These are phyloP conservation scores for Eueides isabella DNA, from an alignment of 1,140 invertebrate genomes.

Conservation along the genomic window DNA sequence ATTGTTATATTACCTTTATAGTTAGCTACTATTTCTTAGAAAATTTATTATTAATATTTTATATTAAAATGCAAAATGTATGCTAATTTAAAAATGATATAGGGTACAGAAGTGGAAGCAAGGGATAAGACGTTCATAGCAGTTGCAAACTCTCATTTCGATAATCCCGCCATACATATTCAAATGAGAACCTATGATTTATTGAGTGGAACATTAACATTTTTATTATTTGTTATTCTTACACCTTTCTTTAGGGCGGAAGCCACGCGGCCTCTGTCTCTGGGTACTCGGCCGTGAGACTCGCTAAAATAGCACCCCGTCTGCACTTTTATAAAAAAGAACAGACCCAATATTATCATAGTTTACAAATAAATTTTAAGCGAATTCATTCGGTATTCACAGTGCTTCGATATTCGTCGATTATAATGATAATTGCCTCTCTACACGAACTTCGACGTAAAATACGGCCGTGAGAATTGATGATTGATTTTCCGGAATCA, in stretches of 20 bases:
- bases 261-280: constrained; percentile 80
- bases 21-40: neutral
- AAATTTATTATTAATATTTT: constrained; percentile 15
- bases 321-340: constrained; percentile 58
- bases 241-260: constrained; percentile 80
- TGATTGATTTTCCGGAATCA: constrained; percentile 73
- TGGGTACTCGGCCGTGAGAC: constrained; percentile 78
- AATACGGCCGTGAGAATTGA: constrained; percentile 78
- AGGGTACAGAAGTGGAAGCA: constrained; percentile 39
- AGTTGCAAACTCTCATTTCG: constrained; percentile 73
- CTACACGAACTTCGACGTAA: constrained; percentile 77
- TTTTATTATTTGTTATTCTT: constrained; percentile 84
- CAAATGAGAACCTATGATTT: constrained; percentile 82
- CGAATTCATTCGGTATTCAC: constrained; percentile 79
- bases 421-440: constrained; percentile 78
- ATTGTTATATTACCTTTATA: neutral
- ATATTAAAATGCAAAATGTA: constrained; percentile 55
- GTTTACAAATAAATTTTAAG: constrained; percentile 82
- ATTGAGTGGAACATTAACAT: constrained; percentile 84
- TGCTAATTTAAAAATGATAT: constrained; percentile 66
- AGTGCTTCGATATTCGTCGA: constrained; percentile 67
- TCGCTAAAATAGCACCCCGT: constrained; percentile 52
- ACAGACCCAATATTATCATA: constrained; percentile 78
- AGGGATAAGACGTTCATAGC: constrained; percentile 52
- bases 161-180: constrained; percentile 79